A percentile compares a stretch with the other conserved stretches of the same genome.
These are phyloP conservation scores for Datnioides undecimradiatus DNA, from an alignment of 2,113 vertebrate species.

Conservation along the genomic window DNA sequence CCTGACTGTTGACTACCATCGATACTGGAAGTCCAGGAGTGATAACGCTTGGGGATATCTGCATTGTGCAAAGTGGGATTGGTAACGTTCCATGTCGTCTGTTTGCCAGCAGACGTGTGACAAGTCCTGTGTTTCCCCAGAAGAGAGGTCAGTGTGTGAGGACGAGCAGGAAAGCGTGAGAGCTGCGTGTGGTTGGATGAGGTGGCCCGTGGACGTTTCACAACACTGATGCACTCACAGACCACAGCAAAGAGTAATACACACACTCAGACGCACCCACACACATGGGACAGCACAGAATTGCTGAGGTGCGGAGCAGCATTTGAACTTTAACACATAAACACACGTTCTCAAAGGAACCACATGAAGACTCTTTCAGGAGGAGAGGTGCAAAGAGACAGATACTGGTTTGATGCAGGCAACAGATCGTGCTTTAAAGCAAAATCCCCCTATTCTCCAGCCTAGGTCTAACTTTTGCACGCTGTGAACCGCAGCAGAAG, in stretches of 20 bases:
- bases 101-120: constrained; percentile 9
- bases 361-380: constrained; percentile 16
- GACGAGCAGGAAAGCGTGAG: neutral
- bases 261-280: neutral
- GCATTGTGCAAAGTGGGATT: constrained; percentile 7
- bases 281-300: neutral
- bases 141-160: neutral
- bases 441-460: neutral
- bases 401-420: neutral
- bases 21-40: neutral
- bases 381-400: constrained; percentile 20
- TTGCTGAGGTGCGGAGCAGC: neutral
- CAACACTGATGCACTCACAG: constrained; percentile 4
- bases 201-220: neutral
- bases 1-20: neutral
- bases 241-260: constrained; percentile 7
- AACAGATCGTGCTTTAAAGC: neutral
- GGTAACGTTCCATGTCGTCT: neutral
- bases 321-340: neutral
- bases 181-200: neutral
- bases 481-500: neutral
- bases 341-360: neutral
- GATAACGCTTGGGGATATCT: neutral
- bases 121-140: constrained; percentile 19
- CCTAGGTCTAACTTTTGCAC: neutral